phyloP scores from a whole-genome alignment of 1,140 invertebrate genomes.

The Archivesica marissinica region DNA sequence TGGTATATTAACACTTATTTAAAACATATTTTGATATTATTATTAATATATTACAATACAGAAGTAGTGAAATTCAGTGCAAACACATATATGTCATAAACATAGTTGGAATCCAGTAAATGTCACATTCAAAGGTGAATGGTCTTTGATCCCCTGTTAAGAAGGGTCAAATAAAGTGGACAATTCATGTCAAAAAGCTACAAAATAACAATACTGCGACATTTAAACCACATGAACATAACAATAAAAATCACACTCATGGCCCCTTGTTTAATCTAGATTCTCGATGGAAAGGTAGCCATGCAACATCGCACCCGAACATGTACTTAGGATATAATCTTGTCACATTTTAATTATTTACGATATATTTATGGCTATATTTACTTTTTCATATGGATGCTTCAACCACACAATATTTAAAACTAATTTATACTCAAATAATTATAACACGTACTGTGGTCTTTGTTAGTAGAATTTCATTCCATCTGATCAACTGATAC shows the following conservation, averaged over 20 bases:
- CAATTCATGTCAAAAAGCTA: slow-evolving; percentile 16
- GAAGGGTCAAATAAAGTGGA: slow-evolving; percentile 32
- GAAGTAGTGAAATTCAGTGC: slow-evolving; percentile 4
- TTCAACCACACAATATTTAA: too few relatives aligned
- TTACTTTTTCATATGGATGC: too few relatives aligned
- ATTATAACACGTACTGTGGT: too few relatives aligned
- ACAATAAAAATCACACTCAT: slow-evolving; percentile 31
- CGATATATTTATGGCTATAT: too few relatives aligned
- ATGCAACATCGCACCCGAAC: not conserved
- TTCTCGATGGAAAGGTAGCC: not conserved
- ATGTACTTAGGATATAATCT: too few relatives aligned
- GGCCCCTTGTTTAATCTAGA: slow-evolving; percentile 3
- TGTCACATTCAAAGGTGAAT: slow-evolving; percentile 20
- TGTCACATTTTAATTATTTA: not conserved
- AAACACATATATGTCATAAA: slow-evolving; percentile 36
- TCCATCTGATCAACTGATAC: too few relatives aligned
- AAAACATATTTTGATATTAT: too few relatives aligned
- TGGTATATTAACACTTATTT: too few relatives aligned
- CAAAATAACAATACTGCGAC: slow-evolving; percentile 6
- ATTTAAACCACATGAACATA: slow-evolving; percentile 1
- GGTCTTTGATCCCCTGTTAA: slow-evolving; percentile 13
- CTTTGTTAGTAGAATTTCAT: too few relatives aligned
- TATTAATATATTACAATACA: too few relatives aligned
- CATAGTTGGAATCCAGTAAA: slow-evolving; percentile 25
- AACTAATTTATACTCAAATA: too few relatives aligned